These are phyloP conservation scores for Cinara cedri DNA, from an alignment of 2,888 invertebrate genomes.

Conservation along the genomic window DNA sequence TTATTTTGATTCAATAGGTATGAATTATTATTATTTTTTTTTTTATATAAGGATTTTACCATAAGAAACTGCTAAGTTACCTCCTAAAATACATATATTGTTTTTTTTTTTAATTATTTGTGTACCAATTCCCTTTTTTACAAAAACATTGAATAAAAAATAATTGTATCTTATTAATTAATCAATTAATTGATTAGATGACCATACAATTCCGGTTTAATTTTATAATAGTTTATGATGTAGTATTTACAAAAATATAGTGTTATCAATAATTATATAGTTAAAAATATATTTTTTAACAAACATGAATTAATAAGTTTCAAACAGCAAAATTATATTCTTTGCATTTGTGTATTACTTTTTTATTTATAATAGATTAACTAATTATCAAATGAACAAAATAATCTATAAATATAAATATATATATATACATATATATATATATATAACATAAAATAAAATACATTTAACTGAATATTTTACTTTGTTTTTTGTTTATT, in stretches of 20 bases:
- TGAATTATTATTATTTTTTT: neutral
- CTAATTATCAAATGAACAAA: neutral
- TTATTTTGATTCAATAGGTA: neutral
- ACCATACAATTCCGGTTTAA: neutral
- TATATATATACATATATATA: too few species aligned
- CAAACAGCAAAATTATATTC: neutral
- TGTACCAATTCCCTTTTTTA: neutral
- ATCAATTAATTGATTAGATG: too few species aligned
- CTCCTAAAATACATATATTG: neutral
- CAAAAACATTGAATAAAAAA: neutral
- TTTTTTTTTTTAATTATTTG: neutral
- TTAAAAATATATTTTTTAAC: neutral
- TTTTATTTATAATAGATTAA: neutral
- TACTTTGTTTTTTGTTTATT: neutral
- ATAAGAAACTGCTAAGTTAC: slow-evolving; percentile 1
- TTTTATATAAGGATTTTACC: neutral
- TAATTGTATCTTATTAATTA: too few species aligned
- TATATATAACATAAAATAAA: too few species aligned
- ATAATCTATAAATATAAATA: slow-evolving; percentile 2
- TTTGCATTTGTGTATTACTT: neutral
- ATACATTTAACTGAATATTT: neutral
- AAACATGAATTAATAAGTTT: neutral
- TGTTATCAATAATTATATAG: neutral
- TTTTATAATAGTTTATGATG: neutral
- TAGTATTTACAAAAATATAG: too few species aligned